These are phyloP conservation scores for Sternotherus odoratus DNA, from an alignment of 2,797 vertebrate species.

Conservation along the genomic window DNA sequence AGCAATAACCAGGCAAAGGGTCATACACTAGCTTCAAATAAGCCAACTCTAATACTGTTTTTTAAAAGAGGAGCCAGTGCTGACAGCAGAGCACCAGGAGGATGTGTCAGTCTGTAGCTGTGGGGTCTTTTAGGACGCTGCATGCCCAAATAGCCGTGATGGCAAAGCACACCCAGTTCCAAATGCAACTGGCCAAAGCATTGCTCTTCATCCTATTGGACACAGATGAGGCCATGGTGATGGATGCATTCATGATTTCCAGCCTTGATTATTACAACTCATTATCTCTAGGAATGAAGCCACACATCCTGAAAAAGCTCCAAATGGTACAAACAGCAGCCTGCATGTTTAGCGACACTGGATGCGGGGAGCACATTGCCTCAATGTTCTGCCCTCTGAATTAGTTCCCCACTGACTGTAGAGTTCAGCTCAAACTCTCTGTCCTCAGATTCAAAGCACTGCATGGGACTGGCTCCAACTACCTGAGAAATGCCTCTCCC, in stretches of 20 bases:
- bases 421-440: neutral
- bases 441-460: neutral
- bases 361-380: neutral
- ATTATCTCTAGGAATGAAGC: conserved; percentile 29
- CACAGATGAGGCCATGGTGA: neutral
- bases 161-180: neutral
- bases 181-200: neutral
- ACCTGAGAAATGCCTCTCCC: neutral
- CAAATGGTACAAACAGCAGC: neutral
- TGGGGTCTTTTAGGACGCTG: neutral
- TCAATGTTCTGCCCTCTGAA: neutral
- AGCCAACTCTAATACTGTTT: neutral
- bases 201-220: neutral
- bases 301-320: neutral
- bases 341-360: neutral
- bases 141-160: neutral
- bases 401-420: neutral
- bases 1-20: neutral
- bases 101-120: neutral
- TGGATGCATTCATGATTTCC: neutral
- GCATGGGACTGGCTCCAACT: neutral
- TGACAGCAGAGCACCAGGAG: neutral
- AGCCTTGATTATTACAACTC: conserved; percentile 78
- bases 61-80: neutral
- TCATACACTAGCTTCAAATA: neutral